Percentiles rank a stretch among this genome's conserved stretches.
Conservation (phyloP, 2,797 vertebrate genomes). For the Coregonus ussuriensis region DNA sequence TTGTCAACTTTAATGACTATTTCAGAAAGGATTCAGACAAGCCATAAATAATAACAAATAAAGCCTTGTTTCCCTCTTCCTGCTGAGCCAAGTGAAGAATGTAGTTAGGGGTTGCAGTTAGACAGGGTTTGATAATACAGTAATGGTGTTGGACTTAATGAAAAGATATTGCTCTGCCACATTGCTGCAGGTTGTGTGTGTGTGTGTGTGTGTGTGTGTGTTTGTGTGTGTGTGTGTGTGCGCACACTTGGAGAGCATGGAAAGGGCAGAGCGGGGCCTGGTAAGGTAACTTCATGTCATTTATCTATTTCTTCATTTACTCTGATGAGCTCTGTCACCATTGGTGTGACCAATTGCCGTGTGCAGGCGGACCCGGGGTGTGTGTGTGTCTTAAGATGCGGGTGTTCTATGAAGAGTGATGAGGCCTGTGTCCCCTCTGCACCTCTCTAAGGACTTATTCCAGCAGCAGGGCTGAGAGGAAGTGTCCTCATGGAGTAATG, state of each 20-base stretch:
- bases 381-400: background rate
- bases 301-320: constrained; percentile 40
- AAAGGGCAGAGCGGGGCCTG: background rate
- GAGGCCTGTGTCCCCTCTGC: constrained; percentile 39
- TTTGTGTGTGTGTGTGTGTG: background rate
- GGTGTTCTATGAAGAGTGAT: constrained; percentile 53
- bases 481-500: constrained; percentile 51
- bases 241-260: background rate
- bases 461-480: constrained; percentile 26
- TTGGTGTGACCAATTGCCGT: constrained; percentile 31
- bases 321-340: constrained; percentile 45
- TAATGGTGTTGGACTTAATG: background rate
- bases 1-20: constrained; percentile 71
- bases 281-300: constrained; percentile 38
- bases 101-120: constrained; percentile 8
- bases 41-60: constrained; percentile 72
- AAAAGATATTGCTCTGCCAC: constrained; percentile 9
- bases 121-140: background rate
- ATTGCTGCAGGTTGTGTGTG: background rate
- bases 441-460: constrained; percentile 41
- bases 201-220: background rate
- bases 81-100: constrained; percentile 22
- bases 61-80: constrained; percentile 37
- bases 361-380: constrained; percentile 4
- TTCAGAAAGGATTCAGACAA: constrained; percentile 56